Conservation (phyloP, 2,113 vertebrate genomes). For the Ophiodon elongatus region DNA sequence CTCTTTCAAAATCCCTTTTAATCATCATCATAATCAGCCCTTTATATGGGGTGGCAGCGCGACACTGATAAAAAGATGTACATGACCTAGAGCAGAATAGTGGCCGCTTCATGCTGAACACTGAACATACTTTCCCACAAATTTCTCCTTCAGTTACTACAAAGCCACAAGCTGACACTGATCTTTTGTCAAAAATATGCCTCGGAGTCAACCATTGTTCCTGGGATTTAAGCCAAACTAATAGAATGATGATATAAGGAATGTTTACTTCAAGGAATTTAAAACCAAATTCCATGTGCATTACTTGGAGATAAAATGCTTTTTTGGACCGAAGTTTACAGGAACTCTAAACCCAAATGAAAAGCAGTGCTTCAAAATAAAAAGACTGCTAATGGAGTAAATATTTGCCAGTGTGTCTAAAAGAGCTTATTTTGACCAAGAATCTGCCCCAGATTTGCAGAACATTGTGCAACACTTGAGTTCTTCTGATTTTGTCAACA, state of each 20-base stretch:
- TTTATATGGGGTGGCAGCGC: neutral
- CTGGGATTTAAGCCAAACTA: slow-evolving; percentile 22
- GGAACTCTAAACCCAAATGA: slow-evolving; percentile 10
- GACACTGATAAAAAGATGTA: neutral
- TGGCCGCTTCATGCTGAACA: neutral
- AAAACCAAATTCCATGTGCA: slow-evolving; percentile 38
- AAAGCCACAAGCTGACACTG: slow-evolving; percentile 42
- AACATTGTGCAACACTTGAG: slow-evolving; percentile 54
- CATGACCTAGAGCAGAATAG: neutral
- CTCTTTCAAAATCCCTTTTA: neutral
- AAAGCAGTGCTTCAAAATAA: slow-evolving; percentile 28
- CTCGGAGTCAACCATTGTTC: slow-evolving; percentile 2
- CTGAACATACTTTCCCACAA: neutral
- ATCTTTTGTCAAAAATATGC: slow-evolving; percentile 41
- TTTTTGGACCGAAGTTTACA: slow-evolving; percentile 20
- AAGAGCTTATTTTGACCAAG: slow-evolving; percentile 33
- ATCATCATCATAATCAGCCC: neutral
- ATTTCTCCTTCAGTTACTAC: neutral
- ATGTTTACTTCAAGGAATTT: slow-evolving; percentile 18
- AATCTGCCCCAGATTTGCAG: slow-evolving; percentile 17
- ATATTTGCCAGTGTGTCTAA: slow-evolving; percentile 27
- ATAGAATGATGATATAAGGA: slow-evolving; percentile 17
- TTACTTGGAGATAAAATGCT: slow-evolving; percentile 39
- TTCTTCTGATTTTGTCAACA: slow-evolving; percentile 43
- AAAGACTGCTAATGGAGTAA: slow-evolving; percentile 28